Base-by-base conservation (phyloP, 2,797 vertebrate genomes). In the Sebastes ruberrimus region DNA sequence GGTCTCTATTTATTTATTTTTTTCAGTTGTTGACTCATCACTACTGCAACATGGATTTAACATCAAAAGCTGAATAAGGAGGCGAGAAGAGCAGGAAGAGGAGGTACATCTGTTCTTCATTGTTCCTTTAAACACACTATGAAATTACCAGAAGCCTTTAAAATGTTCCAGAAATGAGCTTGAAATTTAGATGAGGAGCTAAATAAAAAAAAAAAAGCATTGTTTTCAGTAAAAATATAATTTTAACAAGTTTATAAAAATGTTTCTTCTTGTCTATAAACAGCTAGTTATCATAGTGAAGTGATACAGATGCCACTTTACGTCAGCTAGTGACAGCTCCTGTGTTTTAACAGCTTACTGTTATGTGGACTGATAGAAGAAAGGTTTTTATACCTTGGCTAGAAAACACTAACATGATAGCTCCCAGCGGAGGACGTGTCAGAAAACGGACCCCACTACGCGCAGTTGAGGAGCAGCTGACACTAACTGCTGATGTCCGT, bases 341-440 rank as follows among this genome's bases (percentile, higher is more conserved):
- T 25, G 14, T 38, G 60, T 69, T 35, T 4, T 6, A 22, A 42
- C 7, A 59, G 53, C 64, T 71, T 63, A 61, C 68, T 38, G 49
- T 42, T 57, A 46, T 55, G 33, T 35, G 61, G 32, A 63, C 62
- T 60, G 64, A 76, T 68, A 23, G 22, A 38, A 25, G 46, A 56
- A 79, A 69, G 0, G 13, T 83, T 86, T 81, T 81, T 59, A 74
- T 70, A 49, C 38, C 10, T 79, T 23, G 55, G 65, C 78, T 84
- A 25, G 67, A 74, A 86, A 85, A 75, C 16, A 65, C 25, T 62
- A 71, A 76, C 68, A 61, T 42, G 80, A 87, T 74, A 60, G 53
- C 57, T 89, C 84, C 83, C 82, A 20, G 53, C 8, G 62, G 78
- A 87, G 35, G 25, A 66, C 42, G 18, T 80, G 80, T 86, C 88